Conservation (phyloP, 2,113 vertebrate genomes). For the Halichoerus grypus region DNA sequence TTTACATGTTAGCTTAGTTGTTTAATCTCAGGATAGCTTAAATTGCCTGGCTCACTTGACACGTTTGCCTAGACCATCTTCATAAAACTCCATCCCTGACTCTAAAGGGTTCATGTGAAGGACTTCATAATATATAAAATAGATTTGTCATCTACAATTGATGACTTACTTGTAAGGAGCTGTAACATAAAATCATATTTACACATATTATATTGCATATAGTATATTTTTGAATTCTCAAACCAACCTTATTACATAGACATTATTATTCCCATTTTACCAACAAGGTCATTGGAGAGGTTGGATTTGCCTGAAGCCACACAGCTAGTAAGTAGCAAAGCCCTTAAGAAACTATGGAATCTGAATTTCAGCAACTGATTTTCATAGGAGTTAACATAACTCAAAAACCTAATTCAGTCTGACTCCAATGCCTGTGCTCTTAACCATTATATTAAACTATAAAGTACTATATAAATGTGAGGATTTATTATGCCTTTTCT, state of each 20-base stretch:
- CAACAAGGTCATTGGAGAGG: not conserved
- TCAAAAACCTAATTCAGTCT: constrained; percentile 54
- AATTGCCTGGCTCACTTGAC: not conserved
- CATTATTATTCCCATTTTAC: not conserved
- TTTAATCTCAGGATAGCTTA: not conserved
- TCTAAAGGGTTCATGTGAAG: not conserved
- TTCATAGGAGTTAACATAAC: constrained; percentile 44
- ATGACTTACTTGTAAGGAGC: not conserved
- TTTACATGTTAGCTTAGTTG: not conserved
- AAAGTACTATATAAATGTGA: constrained; percentile 45
- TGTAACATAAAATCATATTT: constrained; percentile 36
- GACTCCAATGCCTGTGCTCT: not conserved
- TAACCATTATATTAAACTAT: constrained; percentile 45
- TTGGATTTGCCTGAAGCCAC: not conserved
- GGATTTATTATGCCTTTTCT: constrained; percentile 52
- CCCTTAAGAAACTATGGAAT: constrained; percentile 55
- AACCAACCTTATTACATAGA: not conserved
- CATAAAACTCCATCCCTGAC: not conserved
- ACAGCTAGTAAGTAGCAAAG: not conserved
- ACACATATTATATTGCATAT: not conserved
- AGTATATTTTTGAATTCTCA: not conserved
- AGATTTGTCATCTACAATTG: not conserved
- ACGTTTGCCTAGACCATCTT: not conserved
- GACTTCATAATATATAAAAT: not conserved
- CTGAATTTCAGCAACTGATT: constrained; percentile 47